Base-by-base conservation (phyloP, 2,113 vertebrate species). In the Struthio camelus region DNA sequence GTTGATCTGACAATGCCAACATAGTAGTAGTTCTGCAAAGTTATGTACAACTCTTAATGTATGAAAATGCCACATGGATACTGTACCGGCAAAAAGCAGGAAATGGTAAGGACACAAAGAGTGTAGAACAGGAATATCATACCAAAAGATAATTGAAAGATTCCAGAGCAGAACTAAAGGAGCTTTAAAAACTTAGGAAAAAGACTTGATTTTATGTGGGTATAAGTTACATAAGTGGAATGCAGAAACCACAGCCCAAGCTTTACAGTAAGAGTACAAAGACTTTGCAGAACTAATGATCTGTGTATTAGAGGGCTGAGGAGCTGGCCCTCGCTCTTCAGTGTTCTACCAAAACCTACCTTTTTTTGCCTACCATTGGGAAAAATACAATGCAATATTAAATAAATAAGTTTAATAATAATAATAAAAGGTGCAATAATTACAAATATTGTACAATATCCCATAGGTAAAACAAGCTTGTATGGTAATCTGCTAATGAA, bases 171-270 rank as follows among this genome's bases (percentile, higher is more conserved):
- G 6, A 2, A 38, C 6, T 88, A 36, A 59, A 79, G 20, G 11
- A 50, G 2, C 7, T 48, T 36, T 24, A 11, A 86, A 66, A 7
- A 1, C 25, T 62, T 70, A 2, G 46, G 19, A 58, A 84, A 88
- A 59, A 65, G n/a, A 1, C 8, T 62, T 70, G 54, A 32, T 38
- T 80, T 76, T 80, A 27, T 3, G 30, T 53, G 9, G 83, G 25
- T 3, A 1, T 27, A 38, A 30, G 2, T 66, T 75, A 8, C 4
- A 0, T 25, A 54, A 46, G 19, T 76, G 24, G 3, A 20, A 32
- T 38, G 12, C 24, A 70, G 79, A 84, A 85, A 66, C 46, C 51
- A 48, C 40, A 72, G 58, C 10, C 46, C 46, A 72, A 8, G 30
- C 22, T 46, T 65, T 71, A 36, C 40, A 27, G 14, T 59, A 32